Conservation (phyloP, 2,113 vertebrate species). For the Cochlearius cochlearius region DNA sequence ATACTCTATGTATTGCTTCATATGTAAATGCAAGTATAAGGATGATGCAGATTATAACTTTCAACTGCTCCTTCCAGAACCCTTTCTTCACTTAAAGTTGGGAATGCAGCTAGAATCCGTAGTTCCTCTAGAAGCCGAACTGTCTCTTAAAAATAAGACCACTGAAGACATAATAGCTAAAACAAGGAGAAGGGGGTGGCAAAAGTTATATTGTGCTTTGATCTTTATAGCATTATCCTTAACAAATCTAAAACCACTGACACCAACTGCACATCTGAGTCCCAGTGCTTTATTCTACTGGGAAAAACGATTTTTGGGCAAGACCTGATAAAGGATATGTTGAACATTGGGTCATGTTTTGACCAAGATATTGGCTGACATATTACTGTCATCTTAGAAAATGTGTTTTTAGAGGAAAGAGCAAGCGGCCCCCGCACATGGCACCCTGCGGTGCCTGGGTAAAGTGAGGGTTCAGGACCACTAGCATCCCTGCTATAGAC, state of each 20-base stretch:
- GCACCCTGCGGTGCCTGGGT: neutral
- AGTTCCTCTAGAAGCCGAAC: neutral
- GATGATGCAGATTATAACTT: neutral
- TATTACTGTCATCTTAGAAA: neutral
- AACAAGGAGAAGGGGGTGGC: neutral
- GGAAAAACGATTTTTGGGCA: neutral
- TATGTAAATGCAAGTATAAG: neutral
- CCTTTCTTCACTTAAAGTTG: neutral
- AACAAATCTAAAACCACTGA: neutral
- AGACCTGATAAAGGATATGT: neutral
- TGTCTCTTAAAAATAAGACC: neutral
- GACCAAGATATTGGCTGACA: neutral
- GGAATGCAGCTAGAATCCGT: neutral
- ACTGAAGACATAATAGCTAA: neutral
- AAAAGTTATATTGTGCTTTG: neutral
- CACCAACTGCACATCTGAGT: neutral
- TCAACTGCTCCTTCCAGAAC: neutral
- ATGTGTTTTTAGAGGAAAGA: neutral
- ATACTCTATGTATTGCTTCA: neutral
- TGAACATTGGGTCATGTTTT: neutral
- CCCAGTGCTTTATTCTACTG: neutral
- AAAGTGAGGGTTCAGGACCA: neutral
- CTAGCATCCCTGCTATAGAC: neutral
- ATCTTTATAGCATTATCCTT: neutral
- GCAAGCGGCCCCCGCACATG: fast-evolving